Evolutionary conservation across 2,888 invertebrate genomes (phyloP).

Genomic region (Drosophila buzzatii): DNA sequence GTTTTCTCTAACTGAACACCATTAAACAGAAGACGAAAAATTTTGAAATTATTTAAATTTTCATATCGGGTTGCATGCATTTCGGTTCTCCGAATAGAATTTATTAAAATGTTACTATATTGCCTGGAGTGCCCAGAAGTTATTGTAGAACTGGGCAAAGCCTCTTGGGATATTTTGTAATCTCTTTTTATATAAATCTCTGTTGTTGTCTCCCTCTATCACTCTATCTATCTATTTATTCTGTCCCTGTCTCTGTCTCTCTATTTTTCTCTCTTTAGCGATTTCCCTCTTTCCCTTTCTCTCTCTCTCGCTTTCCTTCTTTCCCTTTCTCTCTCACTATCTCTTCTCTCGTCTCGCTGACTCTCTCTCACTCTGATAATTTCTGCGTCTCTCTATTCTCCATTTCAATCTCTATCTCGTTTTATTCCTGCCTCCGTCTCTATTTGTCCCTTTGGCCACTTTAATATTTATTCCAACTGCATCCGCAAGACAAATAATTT

Average conservation of each 20-base stretch:
- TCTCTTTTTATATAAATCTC: not conserved
- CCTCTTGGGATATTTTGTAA: no score
- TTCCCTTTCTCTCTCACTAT: not conserved
- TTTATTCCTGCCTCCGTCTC: not conserved
- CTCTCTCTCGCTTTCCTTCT: no score
- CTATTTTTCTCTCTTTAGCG: no score
- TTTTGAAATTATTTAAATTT: not conserved
- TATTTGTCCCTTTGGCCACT: constrained; percentile 25
- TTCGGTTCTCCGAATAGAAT: not conserved
- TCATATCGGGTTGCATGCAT: not conserved
- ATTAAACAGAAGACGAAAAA: not conserved
- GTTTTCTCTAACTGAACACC: not conserved
- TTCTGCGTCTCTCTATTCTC: not conserved
- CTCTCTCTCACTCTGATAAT: not conserved
- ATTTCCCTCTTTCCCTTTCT: no score
- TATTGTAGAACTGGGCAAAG: no score
- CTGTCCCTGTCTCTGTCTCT: not conserved
- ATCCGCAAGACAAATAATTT: constrained; percentile 69
- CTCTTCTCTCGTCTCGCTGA: no score
- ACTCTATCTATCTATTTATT: not conserved
- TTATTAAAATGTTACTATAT: not conserved
- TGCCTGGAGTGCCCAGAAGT: no score
- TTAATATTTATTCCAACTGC: constrained; percentile 57
- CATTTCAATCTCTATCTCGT: not conserved
- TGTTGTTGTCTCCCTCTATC: no score